Evolutionary conservation across 2,113 vertebrate genomes (phyloP).

Genomic region (Sinocyclocheilus rhinocerous): DNA sequence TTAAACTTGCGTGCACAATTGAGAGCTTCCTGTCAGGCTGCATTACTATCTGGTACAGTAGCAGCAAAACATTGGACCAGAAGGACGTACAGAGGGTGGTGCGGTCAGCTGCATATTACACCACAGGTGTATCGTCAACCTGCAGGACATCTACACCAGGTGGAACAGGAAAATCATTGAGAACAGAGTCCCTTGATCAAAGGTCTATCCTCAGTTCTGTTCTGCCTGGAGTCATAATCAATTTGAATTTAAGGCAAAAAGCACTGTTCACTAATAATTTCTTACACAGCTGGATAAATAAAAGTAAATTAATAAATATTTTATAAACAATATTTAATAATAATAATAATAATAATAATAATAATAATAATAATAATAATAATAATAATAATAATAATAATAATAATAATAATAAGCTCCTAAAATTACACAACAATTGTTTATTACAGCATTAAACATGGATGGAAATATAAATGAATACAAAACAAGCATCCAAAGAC

Average conservation of each 20-base stretch:
- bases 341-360: not conserved
- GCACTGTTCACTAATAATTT: not conserved
- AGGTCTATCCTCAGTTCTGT: not conserved
- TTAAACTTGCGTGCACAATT: constrained; percentile 27
- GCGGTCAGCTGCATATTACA: constrained; percentile 9
- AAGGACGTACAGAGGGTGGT: not conserved
- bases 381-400: too few species aligned
- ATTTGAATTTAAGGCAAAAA: not conserved
- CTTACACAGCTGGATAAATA: not conserved
- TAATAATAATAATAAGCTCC: too few species aligned
- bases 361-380: too few species aligned
- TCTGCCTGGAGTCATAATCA: not conserved
- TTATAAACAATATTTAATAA: not conserved
- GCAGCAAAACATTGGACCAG: not conserved
- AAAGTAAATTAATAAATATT: not conserved
- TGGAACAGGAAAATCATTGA: constrained; percentile 19
- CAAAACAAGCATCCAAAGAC: not conserved
- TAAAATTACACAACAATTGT: too few species aligned
- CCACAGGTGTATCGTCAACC: not conserved
- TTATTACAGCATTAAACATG: not conserved
- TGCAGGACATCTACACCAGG: constrained; percentile 24
- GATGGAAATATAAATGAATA: not conserved
- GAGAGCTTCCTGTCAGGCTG: constrained; percentile 31
- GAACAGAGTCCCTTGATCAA: not conserved
- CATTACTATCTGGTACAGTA: constrained; percentile 28